These are phyloP conservation scores for Oscarella lobularis DNA, from an alignment of 37 sponge, comb jelly and placozoan species.

Conservation along the genomic window DNA sequence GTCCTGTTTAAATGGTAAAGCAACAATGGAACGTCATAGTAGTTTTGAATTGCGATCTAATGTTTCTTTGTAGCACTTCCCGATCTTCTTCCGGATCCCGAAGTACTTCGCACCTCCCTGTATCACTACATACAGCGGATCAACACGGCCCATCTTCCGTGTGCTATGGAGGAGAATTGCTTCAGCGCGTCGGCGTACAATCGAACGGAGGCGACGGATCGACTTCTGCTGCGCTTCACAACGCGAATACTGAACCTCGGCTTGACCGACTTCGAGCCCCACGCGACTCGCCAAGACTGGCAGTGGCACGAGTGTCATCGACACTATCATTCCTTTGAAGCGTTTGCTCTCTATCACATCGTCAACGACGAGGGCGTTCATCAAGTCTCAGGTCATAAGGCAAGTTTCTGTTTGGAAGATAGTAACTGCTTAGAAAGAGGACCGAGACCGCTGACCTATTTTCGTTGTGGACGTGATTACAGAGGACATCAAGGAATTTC, in stretches of 20 bases:
- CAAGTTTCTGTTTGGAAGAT: conserved; percentile 55
- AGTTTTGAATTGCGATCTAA: too few relatives aligned
- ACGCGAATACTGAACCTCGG: conserved; percentile 41
- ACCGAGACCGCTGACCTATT: not conserved
- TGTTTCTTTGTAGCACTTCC: conserved; percentile 22
- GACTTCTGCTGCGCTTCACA: conserved; percentile 38
- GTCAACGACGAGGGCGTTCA: conserved; percentile 1
- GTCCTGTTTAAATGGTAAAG: not conserved
- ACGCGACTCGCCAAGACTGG: conserved; percentile 9
- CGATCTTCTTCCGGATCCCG: conserved; percentile 24
- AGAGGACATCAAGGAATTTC: conserved; percentile 38
- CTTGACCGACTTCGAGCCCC: conserved; percentile 24
- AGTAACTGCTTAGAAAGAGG: conserved; percentile 14
- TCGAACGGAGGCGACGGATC: not conserved
- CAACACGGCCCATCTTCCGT: conserved; percentile 13
- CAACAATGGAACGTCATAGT: too few relatives aligned
- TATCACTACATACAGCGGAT: not conserved
- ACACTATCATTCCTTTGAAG: conserved; percentile 52
- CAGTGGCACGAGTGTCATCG: conserved; percentile 48
- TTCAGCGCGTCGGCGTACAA: conserved; percentile 8
- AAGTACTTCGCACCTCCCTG: conserved; percentile 6
- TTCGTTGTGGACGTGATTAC: not conserved
- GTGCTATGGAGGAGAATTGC: conserved; percentile 68
- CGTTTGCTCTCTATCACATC: conserved; percentile 30
- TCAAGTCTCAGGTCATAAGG: conserved; percentile 51